Evolutionary conservation across 2,888 invertebrate species (phyloP).

Genomic region (Ctena decussata): DNA sequence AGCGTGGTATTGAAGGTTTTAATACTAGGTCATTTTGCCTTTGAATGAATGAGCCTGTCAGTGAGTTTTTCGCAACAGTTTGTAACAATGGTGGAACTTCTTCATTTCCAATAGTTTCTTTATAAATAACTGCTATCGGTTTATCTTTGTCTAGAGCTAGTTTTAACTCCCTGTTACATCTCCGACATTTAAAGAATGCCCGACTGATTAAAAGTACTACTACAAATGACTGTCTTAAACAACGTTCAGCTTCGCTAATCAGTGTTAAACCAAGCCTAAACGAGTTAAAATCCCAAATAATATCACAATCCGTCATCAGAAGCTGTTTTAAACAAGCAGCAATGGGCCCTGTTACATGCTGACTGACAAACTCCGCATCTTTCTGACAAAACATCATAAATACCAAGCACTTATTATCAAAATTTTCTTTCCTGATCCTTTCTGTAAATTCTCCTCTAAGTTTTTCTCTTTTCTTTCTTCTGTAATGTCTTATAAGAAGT

Average conservation of each 20-base stretch:
- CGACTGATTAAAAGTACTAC: neutral
- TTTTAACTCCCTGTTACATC: neutral
- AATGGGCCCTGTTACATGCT: neutral
- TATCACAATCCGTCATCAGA: neutral
- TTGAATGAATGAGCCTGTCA: neutral
- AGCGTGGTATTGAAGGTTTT: neutral
- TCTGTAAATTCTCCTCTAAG: neutral
- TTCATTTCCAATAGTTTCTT: neutral
- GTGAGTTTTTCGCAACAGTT: neutral
- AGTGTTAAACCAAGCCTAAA: neutral
- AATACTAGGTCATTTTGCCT: neutral
- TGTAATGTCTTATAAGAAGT: neutral
- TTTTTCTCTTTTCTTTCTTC: neutral
- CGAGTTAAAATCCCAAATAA: neutral
- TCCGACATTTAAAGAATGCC: neutral
- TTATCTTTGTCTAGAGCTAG: neutral
- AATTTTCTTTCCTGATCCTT: neutral
- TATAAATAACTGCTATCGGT: neutral
- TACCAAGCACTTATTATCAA: neutral
- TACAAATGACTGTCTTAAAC: neutral
- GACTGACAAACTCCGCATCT: neutral
- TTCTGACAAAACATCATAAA: neutral
- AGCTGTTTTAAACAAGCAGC: neutral
- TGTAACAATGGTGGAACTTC: neutral
- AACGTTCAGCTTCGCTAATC: neutral